These are phyloP conservation scores for Rissa tridactyla DNA, from an alignment of 2,113 vertebrate species.

Conservation along the genomic window DNA sequence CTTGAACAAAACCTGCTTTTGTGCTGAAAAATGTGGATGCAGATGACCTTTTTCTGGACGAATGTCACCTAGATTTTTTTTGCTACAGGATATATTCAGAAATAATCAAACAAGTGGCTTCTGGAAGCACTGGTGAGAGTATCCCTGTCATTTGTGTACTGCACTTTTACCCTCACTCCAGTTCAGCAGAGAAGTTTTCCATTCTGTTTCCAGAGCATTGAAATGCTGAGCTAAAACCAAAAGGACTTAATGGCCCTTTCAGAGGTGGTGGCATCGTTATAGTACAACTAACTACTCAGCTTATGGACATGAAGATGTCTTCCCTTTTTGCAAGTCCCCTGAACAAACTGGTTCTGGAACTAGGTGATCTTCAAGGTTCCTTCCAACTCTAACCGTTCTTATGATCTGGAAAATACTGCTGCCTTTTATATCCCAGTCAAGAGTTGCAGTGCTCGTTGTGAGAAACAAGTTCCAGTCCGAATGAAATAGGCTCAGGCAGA, in stretches of 20 bases:
- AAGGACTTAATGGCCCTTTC: neutral
- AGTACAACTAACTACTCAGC: rapidly evolving
- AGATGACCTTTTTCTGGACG: neutral
- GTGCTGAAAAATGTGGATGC: neutral
- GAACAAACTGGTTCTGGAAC: neutral
- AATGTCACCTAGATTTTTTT: neutral
- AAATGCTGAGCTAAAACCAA: neutral
- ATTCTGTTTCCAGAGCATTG: neutral
- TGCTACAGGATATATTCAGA: neutral
- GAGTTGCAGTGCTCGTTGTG: neutral
- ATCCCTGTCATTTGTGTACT: neutral
- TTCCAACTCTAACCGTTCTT: neutral
- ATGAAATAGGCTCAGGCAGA: too few relatives aligned
- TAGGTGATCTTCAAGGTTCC: neutral
- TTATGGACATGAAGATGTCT: neutral
- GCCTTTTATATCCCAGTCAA: neutral
- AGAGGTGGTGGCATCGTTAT: neutral
- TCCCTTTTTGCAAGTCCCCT: neutral
- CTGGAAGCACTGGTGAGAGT: neutral
- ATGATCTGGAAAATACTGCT: neutral
- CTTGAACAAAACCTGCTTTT: neutral
- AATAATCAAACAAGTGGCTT: neutral
- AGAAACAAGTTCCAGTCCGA: too few relatives aligned
- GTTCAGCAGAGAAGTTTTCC: neutral
- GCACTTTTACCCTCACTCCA: neutral